phyloP scores from a whole-genome alignment of 2,888 invertebrate species.

The Heliconius ismenius region DNA sequence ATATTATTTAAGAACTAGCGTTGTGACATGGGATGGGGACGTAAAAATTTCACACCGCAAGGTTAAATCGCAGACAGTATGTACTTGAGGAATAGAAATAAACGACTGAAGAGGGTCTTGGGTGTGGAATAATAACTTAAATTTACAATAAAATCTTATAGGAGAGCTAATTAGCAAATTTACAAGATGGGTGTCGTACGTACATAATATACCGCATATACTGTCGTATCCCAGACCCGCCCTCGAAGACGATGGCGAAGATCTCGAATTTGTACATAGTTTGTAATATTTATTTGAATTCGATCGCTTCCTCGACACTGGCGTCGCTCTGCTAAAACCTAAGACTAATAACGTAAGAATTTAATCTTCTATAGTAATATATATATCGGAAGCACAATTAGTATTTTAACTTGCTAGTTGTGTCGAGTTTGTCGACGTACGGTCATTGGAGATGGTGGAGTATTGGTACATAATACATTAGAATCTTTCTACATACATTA shows the following conservation, averaged over 20 bases:
- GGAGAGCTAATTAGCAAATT: neutral
- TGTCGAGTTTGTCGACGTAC: slow-evolving; percentile 40
- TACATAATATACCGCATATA: neutral
- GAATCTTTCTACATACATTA: slow-evolving; percentile 36
- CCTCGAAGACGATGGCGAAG: slow-evolving; percentile 16
- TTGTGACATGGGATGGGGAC: slow-evolving; percentile 22
- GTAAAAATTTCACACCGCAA: neutral
- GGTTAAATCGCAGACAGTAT: slow-evolving; percentile 12
- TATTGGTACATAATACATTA: slow-evolving; percentile 32
- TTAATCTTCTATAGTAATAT: slow-evolving; percentile 42
- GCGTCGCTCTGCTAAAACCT: slow-evolving; percentile 42
- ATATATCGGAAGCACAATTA: slow-evolving; percentile 47
- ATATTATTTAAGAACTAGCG: neutral
- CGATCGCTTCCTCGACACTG: slow-evolving; percentile 37
- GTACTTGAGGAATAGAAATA: slow-evolving; percentile 8
- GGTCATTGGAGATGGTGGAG: slow-evolving; percentile 30
- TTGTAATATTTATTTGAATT: slow-evolving; percentile 45
- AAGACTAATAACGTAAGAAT: slow-evolving; percentile 44
- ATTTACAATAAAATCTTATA: neutral
- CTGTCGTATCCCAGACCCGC: slow-evolving; percentile 16
- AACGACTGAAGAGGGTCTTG: slow-evolving; percentile 22
- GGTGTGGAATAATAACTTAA: slow-evolving; percentile 15
- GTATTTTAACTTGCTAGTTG: slow-evolving; percentile 45
- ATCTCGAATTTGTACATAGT: slow-evolving; percentile 43
- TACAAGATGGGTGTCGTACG: neutral